Evolutionary conservation across 2,113 vertebrate species (phyloP), one percentile per base, ranked within the genome.

Genomic region (Benitochromis conjunctus): DNA sequence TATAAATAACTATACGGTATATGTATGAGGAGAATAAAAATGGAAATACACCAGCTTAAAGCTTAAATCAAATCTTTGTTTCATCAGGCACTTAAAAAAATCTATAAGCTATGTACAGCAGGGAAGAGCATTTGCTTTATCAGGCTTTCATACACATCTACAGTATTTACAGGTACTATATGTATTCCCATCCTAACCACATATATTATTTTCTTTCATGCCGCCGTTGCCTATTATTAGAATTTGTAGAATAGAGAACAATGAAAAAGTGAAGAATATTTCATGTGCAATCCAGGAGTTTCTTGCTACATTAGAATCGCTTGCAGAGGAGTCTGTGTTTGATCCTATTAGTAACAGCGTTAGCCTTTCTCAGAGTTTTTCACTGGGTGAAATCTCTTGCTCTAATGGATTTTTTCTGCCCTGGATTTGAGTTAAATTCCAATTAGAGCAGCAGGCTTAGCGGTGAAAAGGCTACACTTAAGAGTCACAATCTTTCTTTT

Each of bases 371-470:
- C 69, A 12, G 26, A 76, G 71, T 53, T 76, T 76, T 88, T 86
- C 54, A 66, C 36, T 5, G 11, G 71, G 74, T 91, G 21, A 86
- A 86, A 88, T 88, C 80, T 79, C 78, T n/a, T 53, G 46, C 71
- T 76, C 71, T 76, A 76, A 76, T 53, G 46, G 46, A 26, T 76
- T 76, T 76, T 76, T 76, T 76, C 71, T 76, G 71, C 71, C 36
- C 51, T 51, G 82, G 83, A 89, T 90, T 87, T 76, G 46, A 76
- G 71, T 76, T 76, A 76, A 76, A 76, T 76, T 76, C 71, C 26
- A 84, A 36, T 86, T 88, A 84, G 54, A 82, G 48, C 81, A 77
- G 66, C 83, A 82, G 62, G 83, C 53, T 80, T 84, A 74, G 81
- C 19, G 57, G 21, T 77, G 74, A 84, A 79, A 85, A 9, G 19